Base-by-base conservation (phyloP, 2,797 vertebrate species). In the Anabacerthia variegaticeps region DNA sequence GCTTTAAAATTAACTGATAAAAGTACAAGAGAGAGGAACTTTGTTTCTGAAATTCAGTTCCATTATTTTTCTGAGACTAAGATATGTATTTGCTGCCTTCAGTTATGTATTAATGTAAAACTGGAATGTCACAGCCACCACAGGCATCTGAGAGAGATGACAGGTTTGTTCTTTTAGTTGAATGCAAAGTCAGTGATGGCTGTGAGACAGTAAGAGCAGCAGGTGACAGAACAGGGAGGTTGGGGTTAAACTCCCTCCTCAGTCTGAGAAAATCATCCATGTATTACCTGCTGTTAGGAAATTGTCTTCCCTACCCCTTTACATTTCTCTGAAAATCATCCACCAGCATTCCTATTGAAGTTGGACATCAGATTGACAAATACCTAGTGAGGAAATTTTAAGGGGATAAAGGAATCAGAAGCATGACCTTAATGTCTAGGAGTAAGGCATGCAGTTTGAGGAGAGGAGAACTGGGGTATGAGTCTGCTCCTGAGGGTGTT, bases 161-260 rank as follows among this genome's bases (percentile, higher is more conserved):
- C 52, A 77, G 46, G 6, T 24, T 74, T 2, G 0, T 71, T 56
- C n/a, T 92, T 89, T 63, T 23, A 46, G 37, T 62, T 55, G 36
- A 59, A 39, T 14, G 9, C 0, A 0, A 41, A 85, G 37, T 51
- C 68, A 22, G 51, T 51, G 69, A 48, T 12, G 17, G 43, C 19
- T 79, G 19, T 3, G 4, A 59, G 71, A 76, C 43, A 36, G 34
- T 37, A 71, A 39, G 0, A 7, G 49, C 28, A 49, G 36, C 62
- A 68, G 34, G 44, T 16, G 22, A 44, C 23, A 27, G 26, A 76
- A 52, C 14, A 23, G 24, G 30, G 9, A 78, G 14, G 3, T 4
- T 43, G 46, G n/a, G 43, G 46, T 85, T 91, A 88, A 87, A 58
- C 49, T 88, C 61, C 22, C 36, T 84, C 26, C 39, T 81, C n/a